Evolutionary conservation across 2,113 vertebrate species (phyloP), one percentile per base, ranked within the genome.

Genomic region (Campylorhamphus procurvoides): DNA sequence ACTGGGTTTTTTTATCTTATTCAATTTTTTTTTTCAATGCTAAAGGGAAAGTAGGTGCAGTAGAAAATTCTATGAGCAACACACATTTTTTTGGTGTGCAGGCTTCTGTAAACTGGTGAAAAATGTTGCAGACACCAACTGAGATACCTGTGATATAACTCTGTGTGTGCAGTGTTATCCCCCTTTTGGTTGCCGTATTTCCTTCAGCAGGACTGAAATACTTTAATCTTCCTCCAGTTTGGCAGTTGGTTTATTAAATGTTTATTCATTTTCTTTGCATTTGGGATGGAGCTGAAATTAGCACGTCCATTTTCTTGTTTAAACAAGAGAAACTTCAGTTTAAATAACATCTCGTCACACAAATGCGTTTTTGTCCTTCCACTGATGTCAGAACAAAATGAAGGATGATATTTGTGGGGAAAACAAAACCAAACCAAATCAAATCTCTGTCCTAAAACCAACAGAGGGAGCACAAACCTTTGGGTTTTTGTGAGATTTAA

Each of bases 401-500:
- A 94, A 81, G 89, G 95, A 93, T n/a, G 53, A 23, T 89, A 42
- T 91, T 93, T 90, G 69, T 79, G 92, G 37, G 64, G 91, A 84
- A 84, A 94, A 84, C 58, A 89, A 94, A 91, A 72, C 60, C 53
- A 84, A 67, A 59, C 35, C 60, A 94, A 93, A 92, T 68, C 91
- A 94, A 93, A 92, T 68, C 91, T 96, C 69, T 82, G 69, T 87
- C 85, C 71, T 62, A 68, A 96, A 98, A 49, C 96, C 97, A 97
- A 97, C 95, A 97, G 97, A 97, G 96, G 96, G 96, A 97, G 96
- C 91, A 97, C 92, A 96, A 93, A 93, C 80, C 87, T 91, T 93
- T 93, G 93, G 2, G 6, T 1, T 94, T 96, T 84, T 81, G 77
- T 87, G 42, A 92, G 60, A 76, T 9, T 73, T 94, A n/a, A n/a